Percentiles rank a stretch among this genome's conserved stretches.
These are phyloP conservation scores for Puntigrus tetrazona DNA, from an alignment of 2,113 vertebrate species.

Conservation along the genomic window DNA sequence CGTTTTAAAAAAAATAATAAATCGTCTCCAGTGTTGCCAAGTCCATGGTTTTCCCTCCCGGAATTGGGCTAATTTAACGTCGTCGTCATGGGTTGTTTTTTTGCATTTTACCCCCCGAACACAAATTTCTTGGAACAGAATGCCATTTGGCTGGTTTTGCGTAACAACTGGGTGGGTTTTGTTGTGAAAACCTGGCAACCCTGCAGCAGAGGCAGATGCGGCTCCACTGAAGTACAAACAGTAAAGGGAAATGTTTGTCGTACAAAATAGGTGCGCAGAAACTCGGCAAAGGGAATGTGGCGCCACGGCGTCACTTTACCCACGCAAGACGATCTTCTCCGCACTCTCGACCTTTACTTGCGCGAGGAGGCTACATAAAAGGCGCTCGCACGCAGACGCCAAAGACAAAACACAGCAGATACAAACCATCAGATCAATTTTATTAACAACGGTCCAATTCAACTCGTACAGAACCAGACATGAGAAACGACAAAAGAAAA, in stretches of 20 bases:
- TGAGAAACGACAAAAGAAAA: conserved; percentile 17
- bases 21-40: no score
- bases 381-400: background rate
- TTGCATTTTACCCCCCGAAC: no score
- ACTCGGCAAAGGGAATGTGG: conserved; percentile 24
- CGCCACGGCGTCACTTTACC: conserved; percentile 29
- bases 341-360: conserved; percentile 6
- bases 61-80: no score
- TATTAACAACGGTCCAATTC: conserved; percentile 58
- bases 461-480: conserved; percentile 54
- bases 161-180: no score
- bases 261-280: background rate
- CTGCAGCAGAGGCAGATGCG: background rate
- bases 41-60: no score
- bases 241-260: background rate
- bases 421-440: conserved; percentile 59
- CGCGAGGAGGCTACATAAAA: background rate
- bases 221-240: background rate
- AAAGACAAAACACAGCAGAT: background rate
- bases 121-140: no score
- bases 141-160: no score
- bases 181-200: no score
- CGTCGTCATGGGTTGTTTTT: no score
- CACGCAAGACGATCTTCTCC: conserved; percentile 9
- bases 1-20: no score